phyloP scores from a whole-genome alignment of 2,888 invertebrate species.

The Cephus pulcher region DNA sequence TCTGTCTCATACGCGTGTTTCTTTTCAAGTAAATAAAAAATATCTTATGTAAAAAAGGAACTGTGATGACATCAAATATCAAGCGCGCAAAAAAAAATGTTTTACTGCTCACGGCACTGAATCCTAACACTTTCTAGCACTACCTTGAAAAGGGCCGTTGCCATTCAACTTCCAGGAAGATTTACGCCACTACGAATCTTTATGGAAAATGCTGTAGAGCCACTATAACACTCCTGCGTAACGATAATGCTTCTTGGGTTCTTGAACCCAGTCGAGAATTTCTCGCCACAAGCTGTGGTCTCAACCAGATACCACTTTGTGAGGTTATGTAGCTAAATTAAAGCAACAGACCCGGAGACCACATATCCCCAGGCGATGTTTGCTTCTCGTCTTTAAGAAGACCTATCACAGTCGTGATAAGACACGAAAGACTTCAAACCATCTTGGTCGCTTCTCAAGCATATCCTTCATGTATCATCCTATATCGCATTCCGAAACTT shows the following conservation, averaged over 20 bases:
- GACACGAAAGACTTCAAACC: not conserved
- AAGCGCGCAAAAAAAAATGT: too few relatives aligned
- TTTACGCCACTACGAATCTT: not conserved
- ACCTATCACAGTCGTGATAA: not conserved
- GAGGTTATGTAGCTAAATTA: conserved; percentile 17
- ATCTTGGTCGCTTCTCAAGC: not conserved
- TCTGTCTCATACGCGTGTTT: too few relatives aligned
- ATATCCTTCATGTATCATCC: too few relatives aligned
- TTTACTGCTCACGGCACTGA: too few relatives aligned
- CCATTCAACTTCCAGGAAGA: not conserved
- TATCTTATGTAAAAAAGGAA: too few relatives aligned
- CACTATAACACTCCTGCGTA: not conserved
- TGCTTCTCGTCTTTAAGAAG: not conserved
- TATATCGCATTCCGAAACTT: too few relatives aligned
- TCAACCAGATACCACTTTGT: conserved; percentile 14
- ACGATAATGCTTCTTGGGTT: conserved; percentile 9
- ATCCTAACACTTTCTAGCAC: too few relatives aligned
- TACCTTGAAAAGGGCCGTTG: too few relatives aligned
- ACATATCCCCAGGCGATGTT: conserved; percentile 3
- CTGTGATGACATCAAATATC: too few relatives aligned
- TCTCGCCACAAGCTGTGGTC: conserved; percentile 15
- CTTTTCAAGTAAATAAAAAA: too few relatives aligned
- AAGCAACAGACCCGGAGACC: conserved; percentile 13
- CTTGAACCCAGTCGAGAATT: not conserved
- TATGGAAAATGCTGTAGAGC: not conserved